These are phyloP conservation scores for Diplazon laetatorius DNA, from an alignment of 2,888 invertebrate genomes.

Conservation along the genomic window DNA sequence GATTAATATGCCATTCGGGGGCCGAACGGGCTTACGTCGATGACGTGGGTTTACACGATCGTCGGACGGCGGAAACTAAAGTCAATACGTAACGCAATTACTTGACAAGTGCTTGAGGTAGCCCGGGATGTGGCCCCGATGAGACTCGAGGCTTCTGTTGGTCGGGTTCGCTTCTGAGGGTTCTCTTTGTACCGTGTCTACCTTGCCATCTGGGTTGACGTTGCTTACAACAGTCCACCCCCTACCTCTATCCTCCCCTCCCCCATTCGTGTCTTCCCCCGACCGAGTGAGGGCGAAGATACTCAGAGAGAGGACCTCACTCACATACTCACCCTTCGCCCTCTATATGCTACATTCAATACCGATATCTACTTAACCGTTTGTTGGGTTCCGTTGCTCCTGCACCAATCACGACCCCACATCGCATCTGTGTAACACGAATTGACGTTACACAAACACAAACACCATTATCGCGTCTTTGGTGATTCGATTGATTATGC, in stretches of 20 bases:
- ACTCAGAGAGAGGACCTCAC: too few species aligned
- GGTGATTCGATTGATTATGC: too few species aligned
- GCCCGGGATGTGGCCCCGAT: conserved; percentile 39
- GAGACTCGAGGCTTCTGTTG: conserved; percentile 15
- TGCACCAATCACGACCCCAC: too few species aligned
- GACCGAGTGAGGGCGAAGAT: too few species aligned
- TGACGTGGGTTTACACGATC: conserved; percentile 15
- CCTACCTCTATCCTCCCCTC: too few species aligned
- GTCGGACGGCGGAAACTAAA: conserved; percentile 70
- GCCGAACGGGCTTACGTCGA: conserved; percentile 41
- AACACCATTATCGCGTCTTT: too few species aligned
- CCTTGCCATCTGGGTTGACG: conserved; percentile 9
- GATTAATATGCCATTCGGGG: conserved; percentile 76
- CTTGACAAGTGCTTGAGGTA: conserved; percentile 71
- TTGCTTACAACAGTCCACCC: too few species aligned
- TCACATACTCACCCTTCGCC: too few species aligned
- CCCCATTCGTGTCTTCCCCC: conserved; percentile 6
- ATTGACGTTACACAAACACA: too few species aligned
- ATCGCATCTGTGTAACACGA: too few species aligned
- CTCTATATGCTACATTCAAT: conserved; percentile 16
- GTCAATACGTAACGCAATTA: conserved; percentile 80
- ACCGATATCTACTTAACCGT: conserved; percentile 10
- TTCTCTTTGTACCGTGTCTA: not conserved
- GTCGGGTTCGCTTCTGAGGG: conserved; percentile 20
- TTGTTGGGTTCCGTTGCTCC: not conserved